Percentiles rank a stretch among this genome's conserved stretches.
These are phyloP conservation scores for Cerastoderma edule DNA, from an alignment of 2,888 invertebrate genomes.

Conservation along the genomic window DNA sequence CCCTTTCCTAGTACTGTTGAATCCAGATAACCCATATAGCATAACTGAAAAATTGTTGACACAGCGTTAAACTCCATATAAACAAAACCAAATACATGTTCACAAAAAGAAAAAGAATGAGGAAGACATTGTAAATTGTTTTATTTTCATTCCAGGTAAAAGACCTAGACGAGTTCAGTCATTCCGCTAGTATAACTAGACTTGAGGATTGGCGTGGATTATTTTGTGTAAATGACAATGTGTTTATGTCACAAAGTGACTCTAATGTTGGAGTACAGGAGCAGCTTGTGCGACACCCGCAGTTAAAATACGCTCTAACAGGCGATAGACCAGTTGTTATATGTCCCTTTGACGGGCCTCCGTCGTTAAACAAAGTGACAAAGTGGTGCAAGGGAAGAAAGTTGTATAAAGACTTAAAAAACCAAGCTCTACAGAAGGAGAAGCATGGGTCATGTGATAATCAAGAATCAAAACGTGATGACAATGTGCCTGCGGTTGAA, in stretches of 20 bases:
- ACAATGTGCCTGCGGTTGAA: constrained; percentile 18
- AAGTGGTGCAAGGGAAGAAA: constrained; percentile 62
- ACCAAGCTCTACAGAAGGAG: constrained; percentile 31
- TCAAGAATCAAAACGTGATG: constrained; percentile 8
- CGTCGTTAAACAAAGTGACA: constrained; percentile 56
- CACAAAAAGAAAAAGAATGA: no score
- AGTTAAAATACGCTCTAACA: constrained; percentile 66
- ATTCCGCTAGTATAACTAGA: constrained; percentile 49
- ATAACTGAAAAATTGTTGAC: no score
- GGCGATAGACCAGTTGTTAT: constrained; percentile 69
- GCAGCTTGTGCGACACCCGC: constrained; percentile 67
- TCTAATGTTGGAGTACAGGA: constrained; percentile 54
- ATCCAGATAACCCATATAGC: no score
- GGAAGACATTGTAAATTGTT: no score
- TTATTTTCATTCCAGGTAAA: constrained; percentile 64
- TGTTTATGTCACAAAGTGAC: constrained; percentile 60
- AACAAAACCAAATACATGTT: no score
- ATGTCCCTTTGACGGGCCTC: constrained; percentile 73
- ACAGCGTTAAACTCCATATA: no score
- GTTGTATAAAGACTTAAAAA: constrained; percentile 45
- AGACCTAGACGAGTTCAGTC: constrained; percentile 64
- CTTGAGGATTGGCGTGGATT: constrained; percentile 65
- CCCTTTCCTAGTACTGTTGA: no score
- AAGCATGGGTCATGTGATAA: constrained; percentile 19
- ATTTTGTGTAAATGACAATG: constrained; percentile 56